Base-by-base conservation (phyloP, 2,888 invertebrate genomes). In the Trichacis sp. region DNA sequence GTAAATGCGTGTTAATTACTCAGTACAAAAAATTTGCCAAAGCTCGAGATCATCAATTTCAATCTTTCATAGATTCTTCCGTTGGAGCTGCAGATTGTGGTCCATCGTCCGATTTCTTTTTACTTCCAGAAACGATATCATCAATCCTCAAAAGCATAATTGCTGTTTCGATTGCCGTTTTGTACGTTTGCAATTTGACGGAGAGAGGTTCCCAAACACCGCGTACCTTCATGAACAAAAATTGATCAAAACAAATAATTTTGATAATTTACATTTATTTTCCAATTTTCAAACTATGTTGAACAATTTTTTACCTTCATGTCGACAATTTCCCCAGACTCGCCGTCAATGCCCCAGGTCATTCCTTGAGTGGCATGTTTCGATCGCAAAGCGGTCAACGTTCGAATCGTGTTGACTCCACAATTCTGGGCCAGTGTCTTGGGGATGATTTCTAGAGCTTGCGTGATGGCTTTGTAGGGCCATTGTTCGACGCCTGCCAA, bases 351-450 rank as follows among this genome's bases (percentile, higher is more conserved):
- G 69, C 98, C 98, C 91, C 92, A 94, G 19, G 91, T 88, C n/a
- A 90, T 87, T 18, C 89, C 88, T 48, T 87, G 87, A 4, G 90
- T 89, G 0, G 95, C 93, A 87, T 99, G 98, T 73, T 95, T 93
- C 1, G 98, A 96, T 54, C 98, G 90, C 53, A 99, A 87, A 1
- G 96, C 95, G 0, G 98, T 99, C 68, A 99, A 87, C 1, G 96
- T 95, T 72, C 97, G 92, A 83, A 99, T 97, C 0, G 96, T 95
- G 85, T 96, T 97, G 1, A 96, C 98, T 54, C 99, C 99, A 86
- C 98, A 99, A 86, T 99, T 99, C 87, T 99, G 98, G 0, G 98
- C 94, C 68, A 99, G 87, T 3, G 98, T 99, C 72, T 97, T 91
- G 4, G 99, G 99, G 81, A 99, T 96, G 64, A 99, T 96, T 87